A percentile compares a stretch with the other conserved stretches of the same genome.
Evolutionary conservation across 2,888 invertebrate species (phyloP).

Genomic region (Archaeoteleia sp.): DNA sequence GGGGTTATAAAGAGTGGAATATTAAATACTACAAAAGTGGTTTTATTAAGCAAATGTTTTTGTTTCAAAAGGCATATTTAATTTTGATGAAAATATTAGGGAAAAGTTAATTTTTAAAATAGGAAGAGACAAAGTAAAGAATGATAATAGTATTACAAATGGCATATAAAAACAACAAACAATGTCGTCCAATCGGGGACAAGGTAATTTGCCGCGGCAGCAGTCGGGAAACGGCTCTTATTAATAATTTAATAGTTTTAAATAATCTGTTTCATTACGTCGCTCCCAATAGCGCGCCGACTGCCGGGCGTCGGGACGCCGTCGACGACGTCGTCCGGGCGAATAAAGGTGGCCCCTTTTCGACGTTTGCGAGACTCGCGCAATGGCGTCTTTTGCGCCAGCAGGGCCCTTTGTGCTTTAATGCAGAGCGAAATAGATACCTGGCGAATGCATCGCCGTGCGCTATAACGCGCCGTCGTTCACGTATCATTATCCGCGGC

Average conservation of each 20-base stretch:
- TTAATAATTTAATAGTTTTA: constrained; percentile 57
- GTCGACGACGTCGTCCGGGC: too few relatives aligned
- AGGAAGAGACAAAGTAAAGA: constrained; percentile 41
- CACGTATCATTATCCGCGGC: constrained; percentile 70
- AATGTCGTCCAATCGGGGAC: constrained; percentile 47
- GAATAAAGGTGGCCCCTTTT: too few relatives aligned
- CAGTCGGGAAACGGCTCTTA: constrained; percentile 54
- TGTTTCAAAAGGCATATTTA: too few relatives aligned
- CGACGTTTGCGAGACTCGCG: too few relatives aligned
- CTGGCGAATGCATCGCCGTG: constrained; percentile 53
- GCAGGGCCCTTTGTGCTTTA: too few relatives aligned
- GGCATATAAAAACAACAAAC: too few relatives aligned
- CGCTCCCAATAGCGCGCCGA: constrained; percentile 4
- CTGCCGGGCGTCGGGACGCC: not conserved
- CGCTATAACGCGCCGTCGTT: constrained; percentile 62
- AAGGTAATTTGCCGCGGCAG: constrained; percentile 49
- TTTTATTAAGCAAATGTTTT: too few relatives aligned
- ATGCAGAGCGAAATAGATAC: constrained; percentile 56
- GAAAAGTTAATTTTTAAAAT: too few relatives aligned
- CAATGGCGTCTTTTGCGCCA: too few relatives aligned
- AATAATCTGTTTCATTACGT: constrained; percentile 53
- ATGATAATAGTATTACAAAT: constrained; percentile 42
- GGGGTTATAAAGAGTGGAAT: too few relatives aligned
- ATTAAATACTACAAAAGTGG: too few relatives aligned
- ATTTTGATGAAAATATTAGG: too few relatives aligned